Conservation (phyloP, 2,113 vertebrate genomes). For the Toxotes chatareus region DNA sequence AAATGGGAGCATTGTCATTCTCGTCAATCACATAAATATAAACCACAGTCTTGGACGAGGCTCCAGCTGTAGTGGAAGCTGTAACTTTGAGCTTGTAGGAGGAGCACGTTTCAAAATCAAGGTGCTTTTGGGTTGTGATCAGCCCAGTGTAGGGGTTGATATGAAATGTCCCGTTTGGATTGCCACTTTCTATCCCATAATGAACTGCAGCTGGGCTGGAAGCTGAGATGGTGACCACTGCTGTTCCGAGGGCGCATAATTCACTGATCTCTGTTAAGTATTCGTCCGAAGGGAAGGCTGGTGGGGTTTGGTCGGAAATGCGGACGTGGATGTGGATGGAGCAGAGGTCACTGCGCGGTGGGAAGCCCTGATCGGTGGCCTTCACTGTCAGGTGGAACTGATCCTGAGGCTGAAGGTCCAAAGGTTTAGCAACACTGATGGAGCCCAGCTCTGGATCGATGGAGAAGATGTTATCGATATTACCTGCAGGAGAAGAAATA, state of each 20-base stretch:
- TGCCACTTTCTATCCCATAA: constrained; percentile 91
- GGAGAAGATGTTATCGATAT: constrained; percentile 88
- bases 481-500: constrained; percentile 85
- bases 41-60: constrained; percentile 81
- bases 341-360: constrained; percentile 87
- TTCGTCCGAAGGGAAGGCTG: constrained; percentile 88
- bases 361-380: constrained; percentile 92
- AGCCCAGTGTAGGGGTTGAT: constrained; percentile 92
- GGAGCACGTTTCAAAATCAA: constrained; percentile 90
- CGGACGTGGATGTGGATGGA: constrained; percentile 85
- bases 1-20: constrained; percentile 92
- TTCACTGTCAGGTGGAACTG: constrained; percentile 89
- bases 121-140: constrained; percentile 84
- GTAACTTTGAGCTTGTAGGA: constrained; percentile 90
- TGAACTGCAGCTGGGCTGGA: constrained; percentile 87
- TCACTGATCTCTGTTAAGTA: constrained; percentile 94
- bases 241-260: constrained; percentile 82
- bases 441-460: constrained; percentile 87
- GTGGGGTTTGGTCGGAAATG: constrained; percentile 88
- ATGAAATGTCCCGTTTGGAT: constrained; percentile 87
- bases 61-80: constrained; percentile 87
- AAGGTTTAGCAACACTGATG: constrained; percentile 85
- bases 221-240: constrained; percentile 87
- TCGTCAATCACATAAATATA: constrained; percentile 92
- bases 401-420: constrained; percentile 83